Evolutionary conservation across 2,888 invertebrate genomes (phyloP).

Genomic region (Eristalis tenax): DNA sequence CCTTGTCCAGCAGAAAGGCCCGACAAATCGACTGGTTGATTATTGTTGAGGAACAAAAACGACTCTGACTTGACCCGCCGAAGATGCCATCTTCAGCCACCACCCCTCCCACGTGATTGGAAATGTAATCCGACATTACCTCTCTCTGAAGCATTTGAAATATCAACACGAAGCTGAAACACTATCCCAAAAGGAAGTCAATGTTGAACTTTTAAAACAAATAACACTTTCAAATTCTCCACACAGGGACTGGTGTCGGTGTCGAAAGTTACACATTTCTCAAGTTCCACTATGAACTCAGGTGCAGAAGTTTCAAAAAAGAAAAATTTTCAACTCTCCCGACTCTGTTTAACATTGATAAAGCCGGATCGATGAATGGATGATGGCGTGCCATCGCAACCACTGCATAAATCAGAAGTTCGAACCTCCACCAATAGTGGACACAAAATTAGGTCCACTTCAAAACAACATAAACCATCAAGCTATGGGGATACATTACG

Average conservation of each 20-base stretch:
- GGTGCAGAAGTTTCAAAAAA: not conserved
- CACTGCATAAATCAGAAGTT: not conserved
- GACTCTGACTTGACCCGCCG: not conserved
- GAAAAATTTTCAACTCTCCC: not conserved
- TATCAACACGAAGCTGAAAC: constrained; percentile 6
- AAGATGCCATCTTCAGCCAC: no score
- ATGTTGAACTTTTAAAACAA: constrained; percentile 13
- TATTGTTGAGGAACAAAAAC: constrained; percentile 1
- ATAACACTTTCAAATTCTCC: constrained; percentile 11
- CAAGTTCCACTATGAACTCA: constrained; percentile 9
- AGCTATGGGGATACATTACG: not conserved
- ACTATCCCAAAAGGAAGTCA: not conserved
- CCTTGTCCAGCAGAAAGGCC: not conserved
- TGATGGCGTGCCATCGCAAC: not conserved
- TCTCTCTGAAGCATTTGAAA: not conserved
- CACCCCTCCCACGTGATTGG: no score
- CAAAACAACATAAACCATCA: no score
- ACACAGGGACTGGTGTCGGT: constrained; percentile 24
- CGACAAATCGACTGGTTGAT: constrained; percentile 13
- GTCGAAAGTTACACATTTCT: constrained; percentile 30
- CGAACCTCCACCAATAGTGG: not conserved
- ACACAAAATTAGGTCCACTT: not conserved
- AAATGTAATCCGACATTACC: no score
- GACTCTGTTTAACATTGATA: not conserved
- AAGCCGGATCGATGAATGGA: not conserved